Evolutionary conservation across 2,888 invertebrate genomes (phyloP).

Genomic region (Cyclophora punctaria): DNA sequence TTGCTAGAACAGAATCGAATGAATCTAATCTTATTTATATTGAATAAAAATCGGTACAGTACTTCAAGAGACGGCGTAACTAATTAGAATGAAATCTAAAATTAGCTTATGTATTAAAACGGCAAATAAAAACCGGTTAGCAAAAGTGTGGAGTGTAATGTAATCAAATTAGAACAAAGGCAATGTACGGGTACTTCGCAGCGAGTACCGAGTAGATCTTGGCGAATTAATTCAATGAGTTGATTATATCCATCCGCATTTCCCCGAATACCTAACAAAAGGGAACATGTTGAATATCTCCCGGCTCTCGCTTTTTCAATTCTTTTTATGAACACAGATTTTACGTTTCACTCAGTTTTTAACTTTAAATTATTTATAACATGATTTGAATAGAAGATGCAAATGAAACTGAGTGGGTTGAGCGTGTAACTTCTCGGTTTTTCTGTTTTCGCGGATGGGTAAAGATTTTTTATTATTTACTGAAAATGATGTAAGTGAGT

Average conservation of each 20-base stretch:
- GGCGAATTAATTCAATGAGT: conserved; percentile 39
- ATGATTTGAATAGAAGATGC: not conserved
- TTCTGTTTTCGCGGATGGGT: too few species aligned
- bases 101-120: too few species aligned
- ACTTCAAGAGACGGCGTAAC: too few species aligned
- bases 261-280: conserved; percentile 19
- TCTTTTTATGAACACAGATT: not conserved
- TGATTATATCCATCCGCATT: conserved; percentile 32
- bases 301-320: not conserved
- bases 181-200: not conserved
- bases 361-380: conserved; percentile 4
- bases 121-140: not conserved
- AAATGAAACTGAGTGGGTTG: too few species aligned
- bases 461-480: too few species aligned
- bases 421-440: too few species aligned
- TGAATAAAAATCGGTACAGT: too few species aligned
- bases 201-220: conserved; percentile 6
- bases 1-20: too few species aligned
- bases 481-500: too few species aligned
- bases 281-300: conserved; percentile 8
- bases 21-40: too few species aligned
- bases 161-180: not conserved
- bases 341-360: conserved; percentile 8
- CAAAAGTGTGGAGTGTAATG: not conserved
- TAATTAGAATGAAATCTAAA: too few species aligned